These are phyloP conservation scores for Ellobium chinense DNA, from an alignment of 2,888 invertebrate species.

Conservation along the genomic window DNA sequence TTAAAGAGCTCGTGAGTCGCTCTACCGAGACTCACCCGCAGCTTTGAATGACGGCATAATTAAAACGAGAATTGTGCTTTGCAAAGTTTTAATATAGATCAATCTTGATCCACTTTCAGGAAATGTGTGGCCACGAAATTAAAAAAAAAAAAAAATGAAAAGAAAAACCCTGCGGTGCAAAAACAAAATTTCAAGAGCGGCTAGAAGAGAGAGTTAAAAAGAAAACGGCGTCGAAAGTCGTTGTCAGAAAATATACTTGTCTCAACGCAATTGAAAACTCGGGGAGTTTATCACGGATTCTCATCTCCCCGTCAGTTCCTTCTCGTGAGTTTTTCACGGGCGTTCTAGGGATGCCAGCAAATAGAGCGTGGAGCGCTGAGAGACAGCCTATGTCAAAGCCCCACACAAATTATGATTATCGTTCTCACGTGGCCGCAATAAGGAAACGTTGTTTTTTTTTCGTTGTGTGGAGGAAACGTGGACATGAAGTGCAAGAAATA, in stretches of 20 bases:
- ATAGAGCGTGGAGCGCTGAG: slow-evolving; percentile 2
- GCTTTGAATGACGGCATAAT: slow-evolving; percentile 35
- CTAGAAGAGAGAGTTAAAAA: neutral
- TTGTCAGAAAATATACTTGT: slow-evolving; percentile 4
- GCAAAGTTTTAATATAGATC: neutral
- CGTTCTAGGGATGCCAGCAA: neutral
- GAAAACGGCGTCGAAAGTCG: neutral
- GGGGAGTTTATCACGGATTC: neutral
- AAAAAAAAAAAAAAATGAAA: neutral
- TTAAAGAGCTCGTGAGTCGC: neutral
- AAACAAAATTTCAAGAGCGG: neutral
- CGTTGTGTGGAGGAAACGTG: no score
- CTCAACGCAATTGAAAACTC: neutral
- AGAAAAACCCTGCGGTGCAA: neutral
- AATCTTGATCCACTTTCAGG: slow-evolving; percentile 5
- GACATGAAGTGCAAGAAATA: no score
- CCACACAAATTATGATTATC: neutral
- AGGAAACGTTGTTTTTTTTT: no score
- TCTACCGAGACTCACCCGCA: neutral
- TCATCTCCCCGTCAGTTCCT: neutral
- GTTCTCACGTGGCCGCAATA: neutral
- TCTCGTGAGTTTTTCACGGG: neutral
- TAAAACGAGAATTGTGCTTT: slow-evolving; percentile 32
- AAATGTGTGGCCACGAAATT: neutral
- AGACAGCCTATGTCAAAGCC: neutral